These are phyloP conservation scores for Deladenus siricidicola DNA, from an alignment of 2,888 invertebrate genomes.

Conservation along the genomic window DNA sequence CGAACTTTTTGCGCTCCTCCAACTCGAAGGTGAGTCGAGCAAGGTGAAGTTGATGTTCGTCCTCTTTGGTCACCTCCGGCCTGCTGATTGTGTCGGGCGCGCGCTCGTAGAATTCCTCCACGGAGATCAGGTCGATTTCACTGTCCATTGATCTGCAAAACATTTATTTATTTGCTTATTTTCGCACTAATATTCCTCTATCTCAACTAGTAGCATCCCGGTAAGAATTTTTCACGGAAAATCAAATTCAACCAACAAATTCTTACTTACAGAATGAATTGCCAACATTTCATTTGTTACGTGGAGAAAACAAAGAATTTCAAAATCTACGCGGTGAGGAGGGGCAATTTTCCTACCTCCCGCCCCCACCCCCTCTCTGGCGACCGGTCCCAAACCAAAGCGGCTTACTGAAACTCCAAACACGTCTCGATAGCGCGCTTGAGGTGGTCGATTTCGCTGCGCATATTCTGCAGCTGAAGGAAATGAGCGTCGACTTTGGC, in stretches of 20 bases:
- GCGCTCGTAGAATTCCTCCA: constrained; percentile 36
- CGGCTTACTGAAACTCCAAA: constrained; percentile 31
- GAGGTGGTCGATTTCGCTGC: constrained; percentile 40
- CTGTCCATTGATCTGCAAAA: constrained; percentile 35
- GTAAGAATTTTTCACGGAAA: too few species aligned
- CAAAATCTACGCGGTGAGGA: too few species aligned
- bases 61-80: constrained; percentile 12
- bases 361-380: too few species aligned
- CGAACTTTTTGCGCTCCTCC: constrained; percentile 34
- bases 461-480: constrained; percentile 37
- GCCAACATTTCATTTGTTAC: too few species aligned
- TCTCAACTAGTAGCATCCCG: too few species aligned
- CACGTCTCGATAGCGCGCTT: constrained; percentile 39
- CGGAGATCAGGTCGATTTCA: constrained; percentile 32
- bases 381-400: too few species aligned
- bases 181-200: too few species aligned
- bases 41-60: constrained; percentile 36
- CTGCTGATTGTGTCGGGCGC: constrained; percentile 15
- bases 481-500: constrained; percentile 33
- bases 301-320: too few species aligned
- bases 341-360: too few species aligned
- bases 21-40: constrained; percentile 37
- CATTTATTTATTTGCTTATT: background rate
- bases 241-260: too few species aligned
- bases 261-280: too few species aligned